Evolutionary conservation across 1,140 invertebrate genomes (phyloP).

Genomic region (Antheraea mylitta): DNA sequence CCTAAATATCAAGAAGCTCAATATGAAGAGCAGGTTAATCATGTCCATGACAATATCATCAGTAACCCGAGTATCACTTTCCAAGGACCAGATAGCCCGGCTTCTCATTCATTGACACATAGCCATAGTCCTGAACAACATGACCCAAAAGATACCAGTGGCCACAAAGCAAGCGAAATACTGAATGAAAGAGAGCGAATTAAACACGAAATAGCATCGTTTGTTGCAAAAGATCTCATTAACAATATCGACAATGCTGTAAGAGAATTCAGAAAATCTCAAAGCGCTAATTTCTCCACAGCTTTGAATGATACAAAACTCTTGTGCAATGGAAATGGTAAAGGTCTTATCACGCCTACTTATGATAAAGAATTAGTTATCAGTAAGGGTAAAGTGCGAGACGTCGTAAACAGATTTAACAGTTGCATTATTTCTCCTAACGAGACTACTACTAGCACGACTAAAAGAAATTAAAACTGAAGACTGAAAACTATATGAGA

Average conservation of each 20-base stretch:
- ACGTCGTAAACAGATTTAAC: constrained; percentile 74
- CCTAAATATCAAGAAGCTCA: constrained; percentile 22
- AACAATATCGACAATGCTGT: constrained; percentile 70
- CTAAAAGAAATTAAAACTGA: constrained; percentile 46
- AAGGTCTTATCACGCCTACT: constrained; percentile 61
- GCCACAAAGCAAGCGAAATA: constrained; percentile 43
- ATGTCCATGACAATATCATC: constrained; percentile 34
- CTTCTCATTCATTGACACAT: constrained; percentile 61
- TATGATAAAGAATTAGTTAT: constrained; percentile 72
- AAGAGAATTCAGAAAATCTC: constrained; percentile 62
- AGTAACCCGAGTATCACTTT: constrained; percentile 71
- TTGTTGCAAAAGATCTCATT: constrained; percentile 70
- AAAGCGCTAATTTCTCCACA: constrained; percentile 52
- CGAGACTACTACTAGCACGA: constrained; percentile 48
- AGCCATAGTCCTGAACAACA: constrained; percentile 63
- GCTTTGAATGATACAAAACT: constrained; percentile 34
- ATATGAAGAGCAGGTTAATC: constrained; percentile 19
- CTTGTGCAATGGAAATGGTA: constrained; percentile 59
- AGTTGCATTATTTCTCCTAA: constrained; percentile 47
- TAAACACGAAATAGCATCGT: constrained; percentile 72
- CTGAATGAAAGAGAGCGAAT: constrained; percentile 64
- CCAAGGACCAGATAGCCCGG: constrained; percentile 70
- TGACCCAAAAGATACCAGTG: constrained; percentile 40
- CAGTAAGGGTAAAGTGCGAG: constrained; percentile 74
- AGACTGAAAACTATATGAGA: constrained; percentile 39